Conservation (phyloP, 2,888 invertebrate species). For the Hemithea aestivaria region DNA sequence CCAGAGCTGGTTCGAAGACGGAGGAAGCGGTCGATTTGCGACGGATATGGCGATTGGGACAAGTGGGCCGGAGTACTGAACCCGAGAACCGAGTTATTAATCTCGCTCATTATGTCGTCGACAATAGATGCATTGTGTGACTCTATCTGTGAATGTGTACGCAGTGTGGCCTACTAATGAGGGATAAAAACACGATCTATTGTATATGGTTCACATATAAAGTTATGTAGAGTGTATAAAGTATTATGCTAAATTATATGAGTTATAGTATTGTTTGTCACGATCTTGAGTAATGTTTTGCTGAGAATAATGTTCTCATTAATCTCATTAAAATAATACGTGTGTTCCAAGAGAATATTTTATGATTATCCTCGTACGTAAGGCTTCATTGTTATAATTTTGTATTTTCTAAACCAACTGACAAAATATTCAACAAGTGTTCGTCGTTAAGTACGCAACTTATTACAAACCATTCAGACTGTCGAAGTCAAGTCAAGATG, state of each 20-base stretch:
- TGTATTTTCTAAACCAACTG: no score
- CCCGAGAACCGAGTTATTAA: slow-evolving; percentile 51
- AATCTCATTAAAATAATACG: no score
- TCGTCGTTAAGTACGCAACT: no score
- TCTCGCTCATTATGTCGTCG: slow-evolving; percentile 43
- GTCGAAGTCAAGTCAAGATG: slow-evolving; percentile 42
- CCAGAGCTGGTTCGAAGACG: slow-evolving; percentile 53
- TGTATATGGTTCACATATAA: slow-evolving; percentile 3
- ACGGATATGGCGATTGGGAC: slow-evolving; percentile 72
- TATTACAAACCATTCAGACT: slow-evolving; percentile 27
- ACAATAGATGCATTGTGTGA: slow-evolving; percentile 39
- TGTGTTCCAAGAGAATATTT: no score
- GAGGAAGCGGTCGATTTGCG: slow-evolving; percentile 74
- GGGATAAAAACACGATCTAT: slow-evolving; percentile 16
- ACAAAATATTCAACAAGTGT: no score
- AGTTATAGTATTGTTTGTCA: no score
- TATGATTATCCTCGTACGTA: no score
- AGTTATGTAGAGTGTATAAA: neutral
- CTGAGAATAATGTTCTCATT: no score
- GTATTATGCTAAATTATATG: no score
- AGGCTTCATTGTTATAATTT: no score
- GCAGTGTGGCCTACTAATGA: slow-evolving; percentile 13
- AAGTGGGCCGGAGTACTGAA: slow-evolving; percentile 53
- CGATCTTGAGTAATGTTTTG: no score
- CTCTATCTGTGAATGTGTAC: slow-evolving; percentile 10